Percentiles rank a stretch among this genome's conserved stretches.
phyloP scores from a whole-genome alignment of 2,888 invertebrate genomes.

The Torymus auratus region DNA sequence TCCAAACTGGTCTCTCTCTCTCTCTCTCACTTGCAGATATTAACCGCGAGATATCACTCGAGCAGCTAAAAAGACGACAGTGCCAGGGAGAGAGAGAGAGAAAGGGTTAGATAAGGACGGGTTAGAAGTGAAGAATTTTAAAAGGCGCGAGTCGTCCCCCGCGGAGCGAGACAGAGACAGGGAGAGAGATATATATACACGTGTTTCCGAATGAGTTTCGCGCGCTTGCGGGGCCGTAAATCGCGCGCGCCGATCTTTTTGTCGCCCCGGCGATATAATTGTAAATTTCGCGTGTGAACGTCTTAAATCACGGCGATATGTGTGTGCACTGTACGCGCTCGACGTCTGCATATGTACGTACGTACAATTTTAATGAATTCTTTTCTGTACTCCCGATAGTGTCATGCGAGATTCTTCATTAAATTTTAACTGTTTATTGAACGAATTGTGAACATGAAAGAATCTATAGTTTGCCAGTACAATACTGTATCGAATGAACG shows the following conservation, averaged over 20 bases:
- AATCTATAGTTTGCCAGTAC: no score
- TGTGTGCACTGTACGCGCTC: not conserved
- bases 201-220: slow-evolving; percentile 21
- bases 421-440: no score
- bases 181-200: not conserved
- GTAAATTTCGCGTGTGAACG: slow-evolving; percentile 23
- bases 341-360: no score
- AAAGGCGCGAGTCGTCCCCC: no score
- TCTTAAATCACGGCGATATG: slow-evolving; percentile 33
- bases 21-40: not conserved
- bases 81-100: slow-evolving; percentile 7
- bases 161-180: no score
- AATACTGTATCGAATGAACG: no score
- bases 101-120: slow-evolving; percentile 27
- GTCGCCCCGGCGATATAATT: slow-evolving; percentile 19
- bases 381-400: no score
- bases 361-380: no score
- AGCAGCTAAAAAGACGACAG: slow-evolving; percentile 9
- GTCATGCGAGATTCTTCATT: no score
- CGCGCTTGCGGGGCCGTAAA: slow-evolving; percentile 15
- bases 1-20: slow-evolving; percentile 28
- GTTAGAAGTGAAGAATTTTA: not conserved
- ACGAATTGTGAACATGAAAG: no score
- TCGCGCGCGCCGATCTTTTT: slow-evolving; percentile 25
- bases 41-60: slow-evolving; percentile 14